Base-by-base conservation (phyloP, 2,113 vertebrate species). In the Lepus americanus region DNA sequence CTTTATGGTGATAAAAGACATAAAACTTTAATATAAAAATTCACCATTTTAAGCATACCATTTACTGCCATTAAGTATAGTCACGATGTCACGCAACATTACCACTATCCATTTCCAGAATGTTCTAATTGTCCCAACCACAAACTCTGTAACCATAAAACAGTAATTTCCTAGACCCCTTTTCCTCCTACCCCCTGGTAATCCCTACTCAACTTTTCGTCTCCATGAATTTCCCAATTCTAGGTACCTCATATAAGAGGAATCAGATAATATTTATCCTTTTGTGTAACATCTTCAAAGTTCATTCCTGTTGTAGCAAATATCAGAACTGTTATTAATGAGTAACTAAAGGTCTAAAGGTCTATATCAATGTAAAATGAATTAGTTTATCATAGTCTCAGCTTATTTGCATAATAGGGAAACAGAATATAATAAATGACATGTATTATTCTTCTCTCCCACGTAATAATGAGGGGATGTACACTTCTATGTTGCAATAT, bases 251-350 rank as follows among this genome's bases (percentile, higher is more conserved):
- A 29, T 25, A 2, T 17, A 44, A 77, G 33, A 27, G 31, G 61
- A 64, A 29, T 69, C 63, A 17, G 0, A 36, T 3, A 27, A 5
- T 20, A 51, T 31, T 11, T 85, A 23, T n/a, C 61, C 31, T 39
- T 17, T 13, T 36, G 64, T 61, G 66, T n/a, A 17, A 79, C 3
- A 29, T 66, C 74, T 76, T 72, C 61, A 80, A 23, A 14, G 36
- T 27, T 74, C 67, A 39, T 17, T 55, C 11, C 36, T 4, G 2
- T 0, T 5, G 22, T 0, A 12, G 14, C n/a, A 9, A 6, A 6
- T 17, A 63, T 80, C 87, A 76, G 49, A 36, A 27, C 4, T 53
- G 31, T 51, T 39, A 55, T 22, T 78, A 69, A 9, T 9, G 33
- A 85, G 36, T 1, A n/a, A 4, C 51, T 69, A 33, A 53, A 36